Evolutionary conservation across 30 jellyfish, hydroid and myxozoan genomes (phyloP), one percentile per base, ranked within the genome.

Genomic region (Aurelia sp.): DNA sequence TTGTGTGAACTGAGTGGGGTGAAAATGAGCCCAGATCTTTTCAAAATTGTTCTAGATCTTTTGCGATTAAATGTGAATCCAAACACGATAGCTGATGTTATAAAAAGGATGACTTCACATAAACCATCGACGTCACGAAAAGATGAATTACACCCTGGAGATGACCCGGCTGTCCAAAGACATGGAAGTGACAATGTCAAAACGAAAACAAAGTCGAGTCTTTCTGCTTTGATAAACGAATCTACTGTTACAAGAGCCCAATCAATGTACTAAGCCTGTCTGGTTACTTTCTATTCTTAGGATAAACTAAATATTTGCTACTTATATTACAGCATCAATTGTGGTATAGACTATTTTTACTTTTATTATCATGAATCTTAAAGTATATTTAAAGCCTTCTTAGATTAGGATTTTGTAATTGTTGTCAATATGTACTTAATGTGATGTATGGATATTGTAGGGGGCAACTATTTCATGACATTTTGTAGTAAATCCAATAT

Each of bases 61-160:
- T 41, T 92, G 41, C 86, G 97, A 4, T 68, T 88, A 15, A 88
- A 92, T 64, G 98, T 92, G 52, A 92, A 92, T 40, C 98, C 98
- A 67, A 92, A 92, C 65, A 88, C 96, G 20, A 68, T 92, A 7
- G 71, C 90, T 10, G 98, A 88, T 53, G 97, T 92, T 10, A 11
- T 83, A 35, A 81, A 79, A 53, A 81, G 67, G 71, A 81, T 92
- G 97, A 59, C 97, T 16, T 33, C 88, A 2, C 95, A 84, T 22
- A 74, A 70, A 16, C 72, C 57, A 13, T 81, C 91, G 4, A 50
- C 73, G 1, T 16, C 75, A 15, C 30, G 21, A 21, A 86, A 38
- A 53, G 95, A 76, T 13, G 51, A 55, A 17, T 35, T 89, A 50
- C 55, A 31, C 19, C 33, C 84, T 13, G 57, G 84, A 0, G 80